phyloP scores from a whole-genome alignment of 2,888 invertebrate genomes.

The Charanyca ferruginea region DNA sequence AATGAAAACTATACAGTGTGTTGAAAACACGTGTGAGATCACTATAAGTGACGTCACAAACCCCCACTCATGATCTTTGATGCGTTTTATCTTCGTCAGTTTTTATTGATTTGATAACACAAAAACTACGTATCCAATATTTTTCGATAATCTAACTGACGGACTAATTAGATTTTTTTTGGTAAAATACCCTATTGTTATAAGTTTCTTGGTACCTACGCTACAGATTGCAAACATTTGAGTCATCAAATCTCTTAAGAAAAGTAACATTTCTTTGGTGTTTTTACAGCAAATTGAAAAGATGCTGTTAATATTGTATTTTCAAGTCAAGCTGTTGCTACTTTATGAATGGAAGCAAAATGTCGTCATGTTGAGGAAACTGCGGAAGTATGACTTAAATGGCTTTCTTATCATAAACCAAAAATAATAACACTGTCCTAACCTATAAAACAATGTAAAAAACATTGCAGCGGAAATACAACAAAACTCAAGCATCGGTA shows the following conservation, averaged over 20 bases:
- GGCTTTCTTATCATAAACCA: slow-evolving; percentile 42
- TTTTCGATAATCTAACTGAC: too few species aligned
- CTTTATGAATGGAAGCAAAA: slow-evolving; percentile 30
- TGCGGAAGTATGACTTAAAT: slow-evolving; percentile 33
- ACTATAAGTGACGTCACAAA: too few species aligned
- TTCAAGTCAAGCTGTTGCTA: slow-evolving; percentile 35
- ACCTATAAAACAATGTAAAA: slow-evolving; percentile 43
- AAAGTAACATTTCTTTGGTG: neutral
- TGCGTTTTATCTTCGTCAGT: too few species aligned
- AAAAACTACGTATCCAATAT: too few species aligned
- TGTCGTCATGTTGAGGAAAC: slow-evolving; percentile 9
- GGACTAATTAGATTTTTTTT: too few species aligned
- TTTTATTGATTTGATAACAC: too few species aligned
- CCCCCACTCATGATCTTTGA: too few species aligned
- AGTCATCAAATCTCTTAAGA: neutral
- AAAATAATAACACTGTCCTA: slow-evolving; percentile 30
- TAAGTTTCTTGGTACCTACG: too few species aligned
- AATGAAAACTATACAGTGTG: too few species aligned
- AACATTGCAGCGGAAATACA: slow-evolving; percentile 33
- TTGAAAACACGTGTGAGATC: too few species aligned
- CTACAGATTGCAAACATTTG: neutral
- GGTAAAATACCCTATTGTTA: too few species aligned
- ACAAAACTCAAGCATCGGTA: slow-evolving; percentile 39
- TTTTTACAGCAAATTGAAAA: neutral
- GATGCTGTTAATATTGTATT: slow-evolving; percentile 4